Conservation (phyloP, 1,140 invertebrate genomes). For the Cephus cinctus region DNA sequence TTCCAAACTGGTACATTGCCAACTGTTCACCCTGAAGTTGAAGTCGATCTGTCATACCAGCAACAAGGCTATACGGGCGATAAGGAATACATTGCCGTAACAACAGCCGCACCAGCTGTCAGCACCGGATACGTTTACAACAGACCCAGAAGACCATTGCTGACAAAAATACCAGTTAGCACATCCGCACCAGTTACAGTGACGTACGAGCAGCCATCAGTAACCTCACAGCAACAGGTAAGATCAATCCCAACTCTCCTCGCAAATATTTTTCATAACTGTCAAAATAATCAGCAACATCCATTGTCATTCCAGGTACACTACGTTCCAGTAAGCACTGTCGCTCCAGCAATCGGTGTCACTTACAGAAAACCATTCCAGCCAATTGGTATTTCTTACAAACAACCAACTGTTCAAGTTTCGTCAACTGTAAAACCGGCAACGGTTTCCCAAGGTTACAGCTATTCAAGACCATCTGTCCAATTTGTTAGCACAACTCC, state of each 20-base stretch:
- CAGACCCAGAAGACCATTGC: slow-evolving; percentile 19
- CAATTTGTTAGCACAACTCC: slow-evolving; percentile 13
- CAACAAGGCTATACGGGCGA: slow-evolving; percentile 20
- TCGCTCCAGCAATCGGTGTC: slow-evolving; percentile 25
- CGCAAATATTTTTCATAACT: not conserved
- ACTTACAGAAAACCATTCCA: slow-evolving; percentile 33
- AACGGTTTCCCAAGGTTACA: slow-evolving; percentile 10
- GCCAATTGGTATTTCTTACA: slow-evolving; percentile 10
- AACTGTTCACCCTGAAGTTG: slow-evolving; percentile 36
- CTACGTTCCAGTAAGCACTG: slow-evolving; percentile 20
- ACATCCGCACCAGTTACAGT: slow-evolving; percentile 1
- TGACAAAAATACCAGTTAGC: slow-evolving; percentile 21
- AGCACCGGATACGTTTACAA: slow-evolving; percentile 31
- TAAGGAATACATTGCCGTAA: slow-evolving; percentile 32
- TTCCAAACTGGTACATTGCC: slow-evolving; percentile 21
- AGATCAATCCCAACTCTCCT: not conserved
- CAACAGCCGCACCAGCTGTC: slow-evolving; percentile 27
- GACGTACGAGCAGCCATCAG: not conserved
- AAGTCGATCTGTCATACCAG: slow-evolving; percentile 38
- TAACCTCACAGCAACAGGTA: slow-evolving; percentile 15
- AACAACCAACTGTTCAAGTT: slow-evolving; percentile 12
- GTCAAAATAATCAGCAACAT: slow-evolving; percentile 6
- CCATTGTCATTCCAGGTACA: slow-evolving; percentile 30
- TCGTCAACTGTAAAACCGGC: not conserved
- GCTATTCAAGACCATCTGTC: slow-evolving; percentile 13